phyloP scores from a whole-genome alignment of 2,797 vertebrate genomes.

The Pelochelys cantorii region DNA sequence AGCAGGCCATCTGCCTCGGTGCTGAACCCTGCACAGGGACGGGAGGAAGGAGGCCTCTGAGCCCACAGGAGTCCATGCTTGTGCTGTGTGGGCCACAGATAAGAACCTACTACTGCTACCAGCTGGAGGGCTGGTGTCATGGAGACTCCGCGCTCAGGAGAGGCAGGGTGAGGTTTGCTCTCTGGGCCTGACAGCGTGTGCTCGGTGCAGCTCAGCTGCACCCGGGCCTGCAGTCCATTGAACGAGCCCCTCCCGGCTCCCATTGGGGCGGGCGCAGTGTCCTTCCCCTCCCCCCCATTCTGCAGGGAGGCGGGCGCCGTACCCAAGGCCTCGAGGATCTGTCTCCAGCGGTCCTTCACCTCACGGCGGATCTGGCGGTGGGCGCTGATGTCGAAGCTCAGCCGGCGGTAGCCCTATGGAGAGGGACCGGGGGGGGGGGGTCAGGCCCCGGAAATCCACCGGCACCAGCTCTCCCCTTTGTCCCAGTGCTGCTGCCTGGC shows the following conservation, averaged over 20 bases:
- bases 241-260: too few species aligned
- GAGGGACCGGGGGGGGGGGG: background rate
- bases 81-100: background rate
- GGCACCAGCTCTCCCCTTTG: background rate
- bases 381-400: constrained; percentile 87
- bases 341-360: constrained; percentile 86
- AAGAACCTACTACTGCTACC: background rate
- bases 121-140: background rate
- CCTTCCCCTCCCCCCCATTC: too few species aligned
- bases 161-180: background rate
- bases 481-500: too few species aligned
- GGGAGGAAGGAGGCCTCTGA: background rate
- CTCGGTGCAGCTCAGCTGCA: too few species aligned
- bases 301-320: background rate
- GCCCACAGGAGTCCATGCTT: background rate
- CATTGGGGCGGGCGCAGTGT: too few species aligned
- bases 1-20: constrained; percentile 86
- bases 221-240: too few species aligned
- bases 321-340: constrained; percentile 88
- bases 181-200: background rate
- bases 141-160: background rate
- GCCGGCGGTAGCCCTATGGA: constrained; percentile 82
- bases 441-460: background rate
- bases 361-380: constrained; percentile 86
- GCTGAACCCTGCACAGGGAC: constrained; percentile 82